Evolutionary conservation across 2,797 vertebrate species (phyloP), one percentile per base, ranked within the genome.

Genomic region (Erithacus rubecula): DNA sequence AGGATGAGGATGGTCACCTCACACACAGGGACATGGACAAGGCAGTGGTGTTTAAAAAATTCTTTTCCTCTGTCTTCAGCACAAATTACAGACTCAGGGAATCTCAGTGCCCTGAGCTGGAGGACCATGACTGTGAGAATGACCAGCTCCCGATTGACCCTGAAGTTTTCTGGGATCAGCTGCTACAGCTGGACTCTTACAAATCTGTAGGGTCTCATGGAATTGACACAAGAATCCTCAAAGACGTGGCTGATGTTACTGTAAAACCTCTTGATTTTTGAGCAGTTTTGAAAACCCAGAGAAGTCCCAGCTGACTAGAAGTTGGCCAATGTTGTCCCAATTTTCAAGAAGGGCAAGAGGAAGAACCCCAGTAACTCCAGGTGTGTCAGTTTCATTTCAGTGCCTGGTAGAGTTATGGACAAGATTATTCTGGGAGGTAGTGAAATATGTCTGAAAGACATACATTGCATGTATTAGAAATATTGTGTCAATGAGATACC

Each of bases 251-350:
- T 72, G 32, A 27, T 18, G 10, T 49, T 10, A 32, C 7, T 5
- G 26, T 1, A 27, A 65, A 74, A 43, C 5, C 21, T 36, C 27
- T 58, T 15, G 6, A 43, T 26, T 65, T 71, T 58, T 67, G 32
- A 59, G 37, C 15, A 10, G 15, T 67, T 44, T 37, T 76, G n/a
- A 37, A 36, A 59, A 52, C 44, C 10, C 12, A 4, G 44, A 51
- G 27, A 67, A 22, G 12, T 51, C 6, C 14, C 37, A n/a, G 37
- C 5, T 59, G 19, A n/a, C 19, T 27, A n/a, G 27, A 44, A 67
- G 12, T 15, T 67, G 71, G 15, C 1, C 7, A 52, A 11, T 0
- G 0, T 59, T 58, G 6, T 13, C 22, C 70, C 5, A 10, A 1
- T 51, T 51, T 67, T 51, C 19, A 37, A 52, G 53, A 59, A 44